These are phyloP conservation scores for Drosophila quadrilineata DNA, from an alignment of 1,140 invertebrate species.

Conservation along the genomic window DNA sequence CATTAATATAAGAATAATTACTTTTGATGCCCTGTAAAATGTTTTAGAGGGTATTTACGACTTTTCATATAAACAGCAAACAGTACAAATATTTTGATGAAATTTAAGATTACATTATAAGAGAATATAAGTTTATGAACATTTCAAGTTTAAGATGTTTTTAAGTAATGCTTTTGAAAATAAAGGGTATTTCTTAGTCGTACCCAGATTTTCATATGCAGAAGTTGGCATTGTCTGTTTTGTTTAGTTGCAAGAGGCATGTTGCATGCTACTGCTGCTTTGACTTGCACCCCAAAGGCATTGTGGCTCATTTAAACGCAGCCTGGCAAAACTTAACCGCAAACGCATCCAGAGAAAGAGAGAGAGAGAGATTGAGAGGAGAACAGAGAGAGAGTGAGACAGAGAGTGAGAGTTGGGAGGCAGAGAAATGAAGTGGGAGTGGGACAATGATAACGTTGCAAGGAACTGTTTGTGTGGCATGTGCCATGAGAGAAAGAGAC, in stretches of 20 bases:
- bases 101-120: no score
- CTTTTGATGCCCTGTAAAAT: no score
- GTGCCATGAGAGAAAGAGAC: no score
- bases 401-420: not conserved
- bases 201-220: no score
- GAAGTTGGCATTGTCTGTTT: slow-evolving; percentile 10
- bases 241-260: not conserved
- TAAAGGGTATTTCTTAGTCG: not conserved
- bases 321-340: slow-evolving; percentile 57
- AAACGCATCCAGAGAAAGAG: slow-evolving; percentile 36
- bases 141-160: no score
- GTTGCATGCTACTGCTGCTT: not conserved
- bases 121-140: no score
- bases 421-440: not conserved
- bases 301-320: slow-evolving; percentile 65
- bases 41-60: no score
- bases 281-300: slow-evolving; percentile 47
- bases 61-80: no score
- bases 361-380: slow-evolving; percentile 22
- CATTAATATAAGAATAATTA: no score
- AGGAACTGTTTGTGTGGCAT: slow-evolving; percentile 57
- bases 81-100: no score
- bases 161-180: no score
- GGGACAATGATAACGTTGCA: slow-evolving; percentile 69
- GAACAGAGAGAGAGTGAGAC: not conserved